These are phyloP conservation scores for Pheosia tremula DNA, from an alignment of 2,888 invertebrate genomes.

Conservation along the genomic window DNA sequence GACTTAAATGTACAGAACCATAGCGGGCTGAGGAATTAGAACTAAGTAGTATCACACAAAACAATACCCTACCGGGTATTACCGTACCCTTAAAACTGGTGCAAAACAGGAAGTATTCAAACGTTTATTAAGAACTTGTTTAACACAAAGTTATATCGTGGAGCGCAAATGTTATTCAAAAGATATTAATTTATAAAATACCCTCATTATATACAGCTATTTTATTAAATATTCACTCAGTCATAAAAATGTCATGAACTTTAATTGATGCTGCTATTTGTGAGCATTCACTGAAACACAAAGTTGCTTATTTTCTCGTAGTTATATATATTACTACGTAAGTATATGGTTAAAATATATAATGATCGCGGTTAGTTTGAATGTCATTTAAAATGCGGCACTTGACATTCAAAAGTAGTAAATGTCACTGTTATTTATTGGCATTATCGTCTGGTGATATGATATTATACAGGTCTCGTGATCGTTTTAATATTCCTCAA, in stretches of 20 bases:
- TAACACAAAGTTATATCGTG: not conserved
- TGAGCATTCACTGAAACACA: conserved; percentile 15
- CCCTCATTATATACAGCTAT: not conserved
- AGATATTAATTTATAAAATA: not conserved
- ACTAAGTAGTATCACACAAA: too few relatives aligned
- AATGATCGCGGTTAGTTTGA: conserved; percentile 28
- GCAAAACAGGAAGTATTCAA: too few relatives aligned
- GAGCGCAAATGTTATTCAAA: too few relatives aligned
- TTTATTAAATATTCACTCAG: not conserved
- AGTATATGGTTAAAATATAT: conserved; percentile 29
- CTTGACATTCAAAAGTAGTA: conserved; percentile 15
- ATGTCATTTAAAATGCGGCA: conserved; percentile 16
- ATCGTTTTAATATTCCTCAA: too few relatives aligned
- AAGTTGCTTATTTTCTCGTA: conserved; percentile 19
- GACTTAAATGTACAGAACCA: too few relatives aligned
- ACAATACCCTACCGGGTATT: too few relatives aligned
- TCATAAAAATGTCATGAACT: not conserved
- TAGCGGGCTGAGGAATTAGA: too few relatives aligned
- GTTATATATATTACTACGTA: conserved; percentile 32
- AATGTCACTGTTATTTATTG: not conserved
- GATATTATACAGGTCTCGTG: too few relatives aligned
- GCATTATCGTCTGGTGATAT: too few relatives aligned
- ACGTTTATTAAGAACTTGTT: not conserved
- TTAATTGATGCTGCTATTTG: not conserved
- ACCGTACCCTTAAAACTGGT: too few relatives aligned